A percentile compares a stretch with the other conserved stretches of the same genome.
These are phyloP conservation scores for Drosophila jambulina DNA, from an alignment of 1,140 invertebrate species.

Conservation along the genomic window DNA sequence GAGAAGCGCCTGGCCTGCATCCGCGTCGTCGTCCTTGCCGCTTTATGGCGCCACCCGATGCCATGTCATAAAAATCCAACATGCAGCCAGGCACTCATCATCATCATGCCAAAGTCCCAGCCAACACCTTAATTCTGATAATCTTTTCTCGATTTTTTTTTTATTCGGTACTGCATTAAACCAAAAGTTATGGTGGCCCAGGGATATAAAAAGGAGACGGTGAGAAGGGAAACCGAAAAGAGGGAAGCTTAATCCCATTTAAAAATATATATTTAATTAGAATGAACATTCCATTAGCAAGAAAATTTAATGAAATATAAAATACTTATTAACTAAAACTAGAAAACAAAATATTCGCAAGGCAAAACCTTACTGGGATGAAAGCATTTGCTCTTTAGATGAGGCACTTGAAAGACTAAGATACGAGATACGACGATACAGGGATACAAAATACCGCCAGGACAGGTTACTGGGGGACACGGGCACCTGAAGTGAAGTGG, in stretches of 20 bases:
- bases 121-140: slow-evolving; percentile 14
- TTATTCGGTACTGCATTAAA: slow-evolving; percentile 44
- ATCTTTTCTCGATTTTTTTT: slow-evolving; percentile 51
- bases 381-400: background rate
- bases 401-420: background rate
- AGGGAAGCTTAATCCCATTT: background rate
- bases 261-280: background rate
- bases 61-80: slow-evolving; percentile 39
- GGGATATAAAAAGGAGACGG: slow-evolving; percentile 1
- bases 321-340: background rate
- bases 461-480: slow-evolving; percentile 17
- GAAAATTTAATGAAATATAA: too few species aligned
- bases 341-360: background rate
- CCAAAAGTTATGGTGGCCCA: slow-evolving; percentile 29
- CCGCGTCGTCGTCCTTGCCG: slow-evolving; percentile 1
- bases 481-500: slow-evolving; percentile 24
- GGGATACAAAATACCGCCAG: background rate
- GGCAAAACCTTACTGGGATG: background rate
- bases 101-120: background rate
- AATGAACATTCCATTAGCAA: background rate
- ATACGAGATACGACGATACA: background rate
- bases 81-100: slow-evolving; percentile 25
- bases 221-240: background rate
- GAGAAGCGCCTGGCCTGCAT: slow-evolving; percentile 7
- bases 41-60: slow-evolving; percentile 33